Evolutionary conservation across 1,140 invertebrate species (phyloP).

Genomic region (Ruditapes philippinarum): DNA sequence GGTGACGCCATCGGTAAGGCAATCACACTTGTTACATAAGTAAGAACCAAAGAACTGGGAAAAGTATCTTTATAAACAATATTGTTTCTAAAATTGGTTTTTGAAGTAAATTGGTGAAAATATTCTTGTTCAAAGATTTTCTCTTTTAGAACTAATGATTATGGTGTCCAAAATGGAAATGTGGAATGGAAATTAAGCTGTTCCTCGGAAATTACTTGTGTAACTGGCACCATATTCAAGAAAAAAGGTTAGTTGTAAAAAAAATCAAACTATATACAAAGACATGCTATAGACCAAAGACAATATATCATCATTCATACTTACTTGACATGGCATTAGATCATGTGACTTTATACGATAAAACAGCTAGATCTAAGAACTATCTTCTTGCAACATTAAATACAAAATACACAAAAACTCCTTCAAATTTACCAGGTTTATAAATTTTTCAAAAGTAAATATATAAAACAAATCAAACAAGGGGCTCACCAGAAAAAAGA

Average conservation of each 20-base stretch:
- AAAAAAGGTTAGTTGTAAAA: not conserved
- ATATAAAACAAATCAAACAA: no score
- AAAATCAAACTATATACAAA: not conserved
- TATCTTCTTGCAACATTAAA: not conserved
- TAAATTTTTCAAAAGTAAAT: no score
- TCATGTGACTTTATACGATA: no score
- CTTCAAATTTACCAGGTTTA: no score
- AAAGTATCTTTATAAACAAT: not conserved
- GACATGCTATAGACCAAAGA: not conserved
- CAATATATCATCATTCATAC: not conserved
- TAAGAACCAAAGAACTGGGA: not conserved
- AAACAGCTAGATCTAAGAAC: no score
- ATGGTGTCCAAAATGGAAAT: not conserved
- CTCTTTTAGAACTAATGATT: not conserved
- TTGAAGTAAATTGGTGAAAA: not conserved
- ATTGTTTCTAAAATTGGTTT: not conserved
- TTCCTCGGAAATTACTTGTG: not conserved
- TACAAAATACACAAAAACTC: not conserved
- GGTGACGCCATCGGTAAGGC: slow-evolving; percentile 32
- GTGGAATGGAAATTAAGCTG: not conserved
- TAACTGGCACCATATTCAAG: slow-evolving; percentile 19
- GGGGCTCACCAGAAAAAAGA: no score
- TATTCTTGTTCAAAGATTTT: not conserved
- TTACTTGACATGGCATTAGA: no score
- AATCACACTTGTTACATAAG: slow-evolving; percentile 14